These are phyloP conservation scores for Pygoscelis antarcticus DNA, from an alignment of 2,113 vertebrate species.

Conservation along the genomic window DNA sequence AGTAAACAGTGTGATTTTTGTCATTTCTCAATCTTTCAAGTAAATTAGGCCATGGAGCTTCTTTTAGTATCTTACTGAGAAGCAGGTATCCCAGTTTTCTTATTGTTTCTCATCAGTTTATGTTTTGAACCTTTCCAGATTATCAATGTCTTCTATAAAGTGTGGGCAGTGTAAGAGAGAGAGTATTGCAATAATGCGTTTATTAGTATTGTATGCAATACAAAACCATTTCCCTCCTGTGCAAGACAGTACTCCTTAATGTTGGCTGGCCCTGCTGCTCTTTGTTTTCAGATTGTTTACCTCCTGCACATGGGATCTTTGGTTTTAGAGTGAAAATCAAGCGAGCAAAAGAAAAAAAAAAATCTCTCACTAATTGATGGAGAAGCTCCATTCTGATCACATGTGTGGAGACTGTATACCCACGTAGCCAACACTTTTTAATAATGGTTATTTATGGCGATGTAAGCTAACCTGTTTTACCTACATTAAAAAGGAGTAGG, in stretches of 20 bases:
- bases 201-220: not conserved
- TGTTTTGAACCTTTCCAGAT: not conserved
- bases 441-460: not conserved
- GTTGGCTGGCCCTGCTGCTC: not conserved
- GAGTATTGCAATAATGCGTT: not conserved
- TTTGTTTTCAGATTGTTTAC: not conserved
- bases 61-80: not conserved
- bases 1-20: not conserved
- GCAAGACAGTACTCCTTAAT: not conserved
- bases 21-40: not conserved
- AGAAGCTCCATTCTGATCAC: not conserved
- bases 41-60: not conserved
- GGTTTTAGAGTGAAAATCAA: not conserved
- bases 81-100: not conserved
- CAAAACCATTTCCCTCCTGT: not conserved
- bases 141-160: not conserved
- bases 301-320: not conserved
- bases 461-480: conserved; percentile 7
- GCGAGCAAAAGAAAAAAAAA: not conserved
- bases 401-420: not conserved
- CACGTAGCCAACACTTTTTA: not conserved
- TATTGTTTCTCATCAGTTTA: not conserved
- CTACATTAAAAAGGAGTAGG: not conserved
- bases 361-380: not conserved
- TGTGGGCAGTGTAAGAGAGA: not conserved